Evolutionary conservation across 2,113 vertebrate genomes (phyloP).

Genomic region (Rhagologus leucostigma): DNA sequence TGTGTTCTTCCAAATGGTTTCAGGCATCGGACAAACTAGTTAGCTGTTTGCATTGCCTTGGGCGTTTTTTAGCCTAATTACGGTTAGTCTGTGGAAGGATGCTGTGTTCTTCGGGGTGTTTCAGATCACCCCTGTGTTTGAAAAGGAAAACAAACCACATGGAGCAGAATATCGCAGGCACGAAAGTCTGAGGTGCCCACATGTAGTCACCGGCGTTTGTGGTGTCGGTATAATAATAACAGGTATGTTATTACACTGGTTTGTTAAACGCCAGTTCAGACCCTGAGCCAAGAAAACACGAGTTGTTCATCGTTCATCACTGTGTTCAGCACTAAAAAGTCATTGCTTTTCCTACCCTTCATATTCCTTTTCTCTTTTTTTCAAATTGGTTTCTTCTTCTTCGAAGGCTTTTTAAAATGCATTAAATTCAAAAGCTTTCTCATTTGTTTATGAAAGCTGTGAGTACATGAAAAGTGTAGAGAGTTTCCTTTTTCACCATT

Average conservation of each 20-base stretch:
- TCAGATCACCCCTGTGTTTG: background rate
- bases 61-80: background rate
- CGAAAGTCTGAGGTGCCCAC: background rate
- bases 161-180: background rate
- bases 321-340: background rate
- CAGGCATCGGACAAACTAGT: background rate
- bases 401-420: background rate
- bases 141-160: background rate
- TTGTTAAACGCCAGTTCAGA: background rate
- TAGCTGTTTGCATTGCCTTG: background rate
- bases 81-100: background rate
- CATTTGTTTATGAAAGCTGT: background rate
- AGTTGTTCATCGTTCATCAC: background rate
- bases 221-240: background rate
- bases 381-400: background rate
- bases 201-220: background rate
- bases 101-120: background rate
- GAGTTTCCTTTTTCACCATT: constrained; percentile 18
- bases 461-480: background rate
- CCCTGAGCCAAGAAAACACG: background rate
- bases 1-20: background rate
- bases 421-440: background rate
- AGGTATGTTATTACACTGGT: background rate
- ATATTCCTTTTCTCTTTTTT: background rate
- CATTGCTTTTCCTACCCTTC: background rate